A percentile compares a stretch with the other conserved stretches of the same genome.
These are phyloP conservation scores for Trileptium ribeirensis DNA, from an alignment of 2,888 invertebrate genomes.

Conservation along the genomic window DNA sequence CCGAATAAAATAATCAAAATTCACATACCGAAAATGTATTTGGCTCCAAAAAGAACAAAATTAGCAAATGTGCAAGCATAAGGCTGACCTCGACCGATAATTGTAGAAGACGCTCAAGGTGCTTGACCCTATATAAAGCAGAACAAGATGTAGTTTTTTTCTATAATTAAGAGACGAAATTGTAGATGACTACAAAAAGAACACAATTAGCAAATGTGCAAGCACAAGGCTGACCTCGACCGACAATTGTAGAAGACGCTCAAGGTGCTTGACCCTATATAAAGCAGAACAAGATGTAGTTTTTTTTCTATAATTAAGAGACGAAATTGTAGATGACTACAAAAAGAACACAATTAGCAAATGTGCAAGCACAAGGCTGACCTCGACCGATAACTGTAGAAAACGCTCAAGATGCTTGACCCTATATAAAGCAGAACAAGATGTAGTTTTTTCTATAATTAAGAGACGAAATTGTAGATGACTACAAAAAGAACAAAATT, in stretches of 20 bases:
- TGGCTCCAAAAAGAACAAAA: not conserved
- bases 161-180: no score
- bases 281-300: no score
- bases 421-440: no score
- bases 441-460: no score
- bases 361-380: not conserved
- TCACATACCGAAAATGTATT: not conserved
- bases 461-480: no score
- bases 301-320: no score
- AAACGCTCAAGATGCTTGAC: not conserved
- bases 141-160: no score
- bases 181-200: not conserved
- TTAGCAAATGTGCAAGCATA: not conserved
- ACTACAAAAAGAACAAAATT: no score
- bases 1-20: no score
- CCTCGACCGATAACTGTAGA: not conserved
- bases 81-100: not conserved
- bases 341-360: not conserved
- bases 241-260: not conserved
- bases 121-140: not conserved
- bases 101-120: not conserved
- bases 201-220: not conserved
- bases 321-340: no score
- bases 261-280: not conserved
- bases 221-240: not conserved